Percentiles rank a stretch among this genome's conserved stretches.
Conservation (phyloP, 2,797 vertebrate genomes). For the Luscinia luscinia region DNA sequence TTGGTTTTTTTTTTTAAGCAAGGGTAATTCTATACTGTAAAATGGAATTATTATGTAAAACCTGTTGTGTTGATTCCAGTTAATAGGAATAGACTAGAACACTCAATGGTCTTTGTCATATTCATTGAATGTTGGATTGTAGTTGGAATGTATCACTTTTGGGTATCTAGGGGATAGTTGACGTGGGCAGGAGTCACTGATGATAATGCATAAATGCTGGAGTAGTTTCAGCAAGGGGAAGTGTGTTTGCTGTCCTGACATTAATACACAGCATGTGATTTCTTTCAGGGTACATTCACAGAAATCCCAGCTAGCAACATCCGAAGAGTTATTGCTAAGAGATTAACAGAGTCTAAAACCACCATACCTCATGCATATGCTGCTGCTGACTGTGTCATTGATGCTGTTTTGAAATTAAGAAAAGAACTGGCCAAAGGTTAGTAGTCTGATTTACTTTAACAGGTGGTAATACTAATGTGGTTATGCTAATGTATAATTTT, state of each 20-base stretch:
- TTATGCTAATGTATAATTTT: not conserved
- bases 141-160: not conserved
- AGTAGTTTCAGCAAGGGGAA: not conserved
- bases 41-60: not conserved
- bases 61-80: not conserved
- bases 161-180: not conserved
- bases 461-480: not conserved
- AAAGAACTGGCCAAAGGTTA: slow-evolving; percentile 89
- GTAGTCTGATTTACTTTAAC: not conserved
- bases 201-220: not conserved
- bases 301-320: slow-evolving; percentile 91
- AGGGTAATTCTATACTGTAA: not conserved
- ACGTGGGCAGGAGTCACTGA: not conserved
- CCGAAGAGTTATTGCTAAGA: slow-evolving; percentile 92
- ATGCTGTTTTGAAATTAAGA: slow-evolving; percentile 86
- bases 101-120: not conserved
- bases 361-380: slow-evolving; percentile 94
- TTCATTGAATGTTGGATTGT: not conserved
- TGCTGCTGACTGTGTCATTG: slow-evolving; percentile 89
- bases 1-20: not conserved
- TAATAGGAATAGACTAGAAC: not conserved
- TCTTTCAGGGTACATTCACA: slow-evolving; percentile 89
- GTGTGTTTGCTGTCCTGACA: not conserved
- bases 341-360: slow-evolving; percentile 92
- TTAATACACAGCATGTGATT: slow-evolving; percentile 9